phyloP scores from a whole-genome alignment of 2,113 vertebrate species.

The Callipepla squamata region DNA sequence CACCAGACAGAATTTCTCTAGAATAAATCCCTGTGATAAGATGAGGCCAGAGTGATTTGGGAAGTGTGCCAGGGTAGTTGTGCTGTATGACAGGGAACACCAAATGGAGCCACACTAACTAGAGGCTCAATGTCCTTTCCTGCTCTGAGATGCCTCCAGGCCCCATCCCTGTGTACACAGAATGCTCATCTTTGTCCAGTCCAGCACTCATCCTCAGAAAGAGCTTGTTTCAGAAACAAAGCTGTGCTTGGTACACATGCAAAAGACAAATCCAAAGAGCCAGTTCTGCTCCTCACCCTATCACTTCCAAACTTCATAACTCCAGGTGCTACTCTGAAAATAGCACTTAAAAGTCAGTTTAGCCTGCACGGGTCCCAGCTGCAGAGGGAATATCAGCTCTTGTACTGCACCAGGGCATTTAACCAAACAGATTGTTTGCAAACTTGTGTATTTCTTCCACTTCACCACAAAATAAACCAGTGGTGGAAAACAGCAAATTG shows the following conservation, averaged over 20 bases:
- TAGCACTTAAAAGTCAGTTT: not conserved
- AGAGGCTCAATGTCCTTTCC: not conserved
- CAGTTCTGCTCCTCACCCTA: not conserved
- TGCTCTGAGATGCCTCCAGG: not conserved
- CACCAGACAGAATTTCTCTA: not conserved
- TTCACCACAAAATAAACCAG: not conserved
- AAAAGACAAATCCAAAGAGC: constrained; percentile 29
- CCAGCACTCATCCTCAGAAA: not conserved
- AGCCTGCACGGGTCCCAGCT: not conserved
- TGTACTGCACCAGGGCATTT: not conserved
- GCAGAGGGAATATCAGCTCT: constrained; percentile 11
- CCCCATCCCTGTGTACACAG: not conserved
- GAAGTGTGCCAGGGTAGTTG: not conserved
- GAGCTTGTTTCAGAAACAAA: constrained; percentile 18
- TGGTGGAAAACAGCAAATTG: not conserved
- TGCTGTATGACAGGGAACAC: not conserved
- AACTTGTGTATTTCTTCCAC: not conserved
- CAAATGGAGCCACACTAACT: not conserved
- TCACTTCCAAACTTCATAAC: not conserved
- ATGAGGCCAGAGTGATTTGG: not conserved
- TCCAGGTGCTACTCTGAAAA: constrained; percentile 44
- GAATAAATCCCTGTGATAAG: not conserved
- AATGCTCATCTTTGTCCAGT: not conserved
- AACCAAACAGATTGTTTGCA: constrained; percentile 37
- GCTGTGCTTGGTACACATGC: not conserved